Base-by-base conservation (phyloP, 2,113 vertebrate genomes). In the Brevimyrus niger region DNA sequence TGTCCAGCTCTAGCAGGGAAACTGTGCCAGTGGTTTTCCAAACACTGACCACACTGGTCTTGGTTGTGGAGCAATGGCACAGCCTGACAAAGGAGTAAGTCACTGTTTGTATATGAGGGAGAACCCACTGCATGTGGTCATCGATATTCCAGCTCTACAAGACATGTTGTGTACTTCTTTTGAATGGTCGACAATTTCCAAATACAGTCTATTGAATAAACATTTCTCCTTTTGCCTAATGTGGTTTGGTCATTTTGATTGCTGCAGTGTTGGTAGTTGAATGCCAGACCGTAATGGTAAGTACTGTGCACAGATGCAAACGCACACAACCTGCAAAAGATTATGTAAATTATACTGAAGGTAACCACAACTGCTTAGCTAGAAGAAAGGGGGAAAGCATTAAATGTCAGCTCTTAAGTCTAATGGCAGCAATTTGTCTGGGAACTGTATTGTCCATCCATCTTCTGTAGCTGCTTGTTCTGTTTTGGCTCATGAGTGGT, bases 121-220 rank as follows among this genome's bases (percentile, higher is more conserved):
- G 94, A 94, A 93, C 94, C 93, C 93, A 92, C 93, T 95, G 96
- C 97, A 96, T 97, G 97, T 95, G 91, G 94, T 95, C 95, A 93
- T 95, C 93, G 94, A 95, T 94, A 91, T 93, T 93, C 95, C 94
- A 94, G 93, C 92, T 94, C 15, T 89, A 91, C 94, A 94, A 93
- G 1, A 35, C 90, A 91, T 92, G 93, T 93, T 47, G 93, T 97
- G 96, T 96, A 95, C 92, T 95, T 96, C 94, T 93, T 93, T 96
- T 95, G 91, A 94, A 94, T 95, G 94, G 89, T 94, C 91, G 92
- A 91, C 92, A 93, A 92, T 96, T 95, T 95, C 94, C 92, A 94
- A 96, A 91, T 95, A 89, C 93, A 88, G 87, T 96, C 95, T 96
- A 95, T 94, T 92, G 95, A 96, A 96, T 97, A 97, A 97, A 97